Conservation (phyloP, 1,140 invertebrate genomes). For the Drosophila erecta region DNA sequence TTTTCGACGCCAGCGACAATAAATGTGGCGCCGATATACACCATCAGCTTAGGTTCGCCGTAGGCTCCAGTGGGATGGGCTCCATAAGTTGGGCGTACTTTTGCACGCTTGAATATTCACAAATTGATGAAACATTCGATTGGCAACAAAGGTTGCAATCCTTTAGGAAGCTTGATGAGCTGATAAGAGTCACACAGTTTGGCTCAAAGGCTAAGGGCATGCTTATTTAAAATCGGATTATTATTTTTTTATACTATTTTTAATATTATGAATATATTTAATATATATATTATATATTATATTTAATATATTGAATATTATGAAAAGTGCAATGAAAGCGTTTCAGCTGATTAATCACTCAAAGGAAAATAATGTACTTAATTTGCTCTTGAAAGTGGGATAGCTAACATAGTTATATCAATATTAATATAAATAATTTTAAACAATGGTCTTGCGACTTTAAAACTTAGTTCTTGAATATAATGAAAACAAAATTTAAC, state of each 20-base stretch:
- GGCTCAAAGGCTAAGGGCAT: neutral
- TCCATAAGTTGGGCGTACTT: constrained; percentile 11
- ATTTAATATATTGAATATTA: neutral
- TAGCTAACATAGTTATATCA: neutral
- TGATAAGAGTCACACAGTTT: constrained; percentile 18
- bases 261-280: no score
- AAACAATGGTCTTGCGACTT: no score
- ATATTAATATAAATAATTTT: no score
- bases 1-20: constrained; percentile 54
- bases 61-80: neutral
- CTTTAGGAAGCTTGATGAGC: constrained; percentile 17
- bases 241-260: no score
- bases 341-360: no score
- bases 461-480: no score
- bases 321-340: no score
- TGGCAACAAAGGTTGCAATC: constrained; percentile 18
- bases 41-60: constrained; percentile 21
- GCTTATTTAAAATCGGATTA: neutral
- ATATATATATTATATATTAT: no score
- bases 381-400: neutral
- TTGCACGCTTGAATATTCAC: constrained; percentile 16
- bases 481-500: neutral
- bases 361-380: no score
- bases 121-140: constrained; percentile 36
- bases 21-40: constrained; percentile 65